Percentiles rank a stretch among this genome's conserved stretches.
Evolutionary conservation across 2,888 invertebrate species (phyloP).

Genomic region (Taphrorychus bicolor): DNA sequence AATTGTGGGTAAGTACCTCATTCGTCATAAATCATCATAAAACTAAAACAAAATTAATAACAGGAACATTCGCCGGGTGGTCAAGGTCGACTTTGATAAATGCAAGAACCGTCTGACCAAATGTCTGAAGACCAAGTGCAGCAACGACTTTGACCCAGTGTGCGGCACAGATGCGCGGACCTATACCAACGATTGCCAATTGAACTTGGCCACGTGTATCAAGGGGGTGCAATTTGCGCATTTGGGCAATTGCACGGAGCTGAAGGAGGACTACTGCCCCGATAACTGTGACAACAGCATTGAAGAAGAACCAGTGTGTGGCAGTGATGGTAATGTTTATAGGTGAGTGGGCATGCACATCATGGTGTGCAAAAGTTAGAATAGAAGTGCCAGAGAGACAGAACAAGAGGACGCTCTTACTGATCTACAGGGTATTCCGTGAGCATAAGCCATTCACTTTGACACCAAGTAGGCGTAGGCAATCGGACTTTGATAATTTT

Average conservation of each 20-base stretch:
- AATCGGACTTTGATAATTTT: too few relatives aligned
- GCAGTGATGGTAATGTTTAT: conserved; percentile 89
- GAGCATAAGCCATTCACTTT: too few relatives aligned
- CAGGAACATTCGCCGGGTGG: conserved; percentile 65
- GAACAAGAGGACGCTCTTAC: too few relatives aligned
- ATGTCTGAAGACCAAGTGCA: conserved; percentile 76
- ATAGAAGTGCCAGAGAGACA: too few relatives aligned
- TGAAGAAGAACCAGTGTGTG: conserved; percentile 79
- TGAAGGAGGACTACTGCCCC: conserved; percentile 71
- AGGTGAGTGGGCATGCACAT: too few relatives aligned
- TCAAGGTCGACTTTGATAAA: conserved; percentile 80
- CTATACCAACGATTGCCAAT: conserved; percentile 82
- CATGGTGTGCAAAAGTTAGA: too few relatives aligned
- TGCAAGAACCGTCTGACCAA: conserved; percentile 77
- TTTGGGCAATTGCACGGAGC: conserved; percentile 83
- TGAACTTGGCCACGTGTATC: conserved; percentile 85
- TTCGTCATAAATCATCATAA: background rate
- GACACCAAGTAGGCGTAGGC: too few relatives aligned
- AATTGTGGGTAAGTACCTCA: conserved; percentile 78
- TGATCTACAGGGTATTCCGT: too few relatives aligned
- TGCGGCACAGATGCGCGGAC: conserved; percentile 90
- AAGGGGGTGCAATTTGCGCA: conserved; percentile 88
- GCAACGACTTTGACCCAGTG: conserved; percentile 77
- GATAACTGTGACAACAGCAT: conserved; percentile 65
- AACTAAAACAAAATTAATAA: background rate